Percentiles rank a stretch among this genome's conserved stretches.
These are phyloP conservation scores for Eulemur rubriventer DNA, from an alignment of 2,797 vertebrate genomes.

Conservation along the genomic window DNA sequence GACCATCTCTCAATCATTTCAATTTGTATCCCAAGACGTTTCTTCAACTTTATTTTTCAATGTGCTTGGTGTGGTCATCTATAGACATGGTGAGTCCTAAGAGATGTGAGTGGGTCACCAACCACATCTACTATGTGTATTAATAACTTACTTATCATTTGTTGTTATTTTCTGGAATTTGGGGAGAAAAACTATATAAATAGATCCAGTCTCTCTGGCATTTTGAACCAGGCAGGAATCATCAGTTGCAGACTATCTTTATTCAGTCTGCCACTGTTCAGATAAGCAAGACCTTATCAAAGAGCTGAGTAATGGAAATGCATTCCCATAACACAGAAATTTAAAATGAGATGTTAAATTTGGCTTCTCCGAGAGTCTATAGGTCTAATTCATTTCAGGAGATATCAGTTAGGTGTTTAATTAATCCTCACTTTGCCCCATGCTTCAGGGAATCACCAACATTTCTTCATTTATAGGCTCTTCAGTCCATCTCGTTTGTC, in stretches of 20 bases:
- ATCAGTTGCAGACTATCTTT: background rate
- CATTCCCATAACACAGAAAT: background rate
- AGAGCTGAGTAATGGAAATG: background rate
- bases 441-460: background rate
- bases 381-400: background rate
- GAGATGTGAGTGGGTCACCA: background rate
- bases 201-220: background rate
- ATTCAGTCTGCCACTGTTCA: background rate
- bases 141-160: background rate
- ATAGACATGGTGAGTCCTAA: background rate
- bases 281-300: background rate
- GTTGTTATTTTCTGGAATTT: background rate
- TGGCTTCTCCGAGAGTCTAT: background rate
- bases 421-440: background rate
- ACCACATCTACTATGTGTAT: background rate
- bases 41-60: background rate
- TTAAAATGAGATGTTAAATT: background rate
- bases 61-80: background rate
- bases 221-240: background rate
- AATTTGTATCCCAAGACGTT: background rate
- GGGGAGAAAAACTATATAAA: background rate
- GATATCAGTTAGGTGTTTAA: background rate
- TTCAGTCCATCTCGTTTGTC: background rate
- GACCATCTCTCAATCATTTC: background rate
- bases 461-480: background rate